Percentiles rank a stretch among this genome's conserved stretches.
phyloP scores from a whole-genome alignment of 2,113 vertebrate species.

The Lasiurus borealis region DNA sequence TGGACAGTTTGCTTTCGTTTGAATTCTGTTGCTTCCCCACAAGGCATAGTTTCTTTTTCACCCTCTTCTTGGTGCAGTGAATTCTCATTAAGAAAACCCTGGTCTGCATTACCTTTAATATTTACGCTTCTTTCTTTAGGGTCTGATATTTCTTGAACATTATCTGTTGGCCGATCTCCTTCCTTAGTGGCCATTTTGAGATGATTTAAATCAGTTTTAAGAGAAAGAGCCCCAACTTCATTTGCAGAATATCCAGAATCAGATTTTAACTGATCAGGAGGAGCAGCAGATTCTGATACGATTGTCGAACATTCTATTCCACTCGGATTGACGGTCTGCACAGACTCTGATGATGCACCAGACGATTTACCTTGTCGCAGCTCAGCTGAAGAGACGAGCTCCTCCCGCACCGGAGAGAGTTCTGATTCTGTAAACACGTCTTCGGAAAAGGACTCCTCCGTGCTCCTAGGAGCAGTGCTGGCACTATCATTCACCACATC shows the following conservation, averaged over 20 bases:
- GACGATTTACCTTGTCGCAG: slow-evolving; percentile 92
- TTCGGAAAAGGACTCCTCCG: slow-evolving; percentile 96
- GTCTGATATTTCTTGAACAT: slow-evolving; percentile 75
- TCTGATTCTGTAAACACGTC: slow-evolving; percentile 98
- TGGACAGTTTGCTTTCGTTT: slow-evolving; percentile 80
- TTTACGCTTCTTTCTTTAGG: slow-evolving; percentile 83
- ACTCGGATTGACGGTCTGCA: slow-evolving; percentile 91
- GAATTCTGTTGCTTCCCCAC: slow-evolving; percentile 71
- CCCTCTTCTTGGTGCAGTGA: slow-evolving; percentile 75
- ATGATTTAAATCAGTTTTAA: slow-evolving; percentile 75
- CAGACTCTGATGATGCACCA: slow-evolving; percentile 92
- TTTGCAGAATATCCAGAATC: slow-evolving; percentile 72
- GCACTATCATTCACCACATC: slow-evolving; percentile 92
- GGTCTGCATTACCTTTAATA: slow-evolving; percentile 77
- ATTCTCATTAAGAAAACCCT: slow-evolving; percentile 73
- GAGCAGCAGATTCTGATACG: slow-evolving; percentile 76
- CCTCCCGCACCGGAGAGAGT: slow-evolving; percentile 96
- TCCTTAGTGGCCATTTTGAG: slow-evolving; percentile 60
- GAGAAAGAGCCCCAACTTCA: slow-evolving; percentile 75
- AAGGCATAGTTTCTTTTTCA: slow-evolving; percentile 59
- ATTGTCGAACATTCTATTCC: slow-evolving; percentile 80
- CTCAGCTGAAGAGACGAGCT: slow-evolving; percentile 93
- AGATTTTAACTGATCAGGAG: slow-evolving; percentile 75
- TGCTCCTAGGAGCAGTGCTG: slow-evolving; percentile 93
- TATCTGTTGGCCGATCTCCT: slow-evolving; percentile 67